Base-by-base conservation (phyloP, 2,113 vertebrate species). In the Cheilinus undulatus region DNA sequence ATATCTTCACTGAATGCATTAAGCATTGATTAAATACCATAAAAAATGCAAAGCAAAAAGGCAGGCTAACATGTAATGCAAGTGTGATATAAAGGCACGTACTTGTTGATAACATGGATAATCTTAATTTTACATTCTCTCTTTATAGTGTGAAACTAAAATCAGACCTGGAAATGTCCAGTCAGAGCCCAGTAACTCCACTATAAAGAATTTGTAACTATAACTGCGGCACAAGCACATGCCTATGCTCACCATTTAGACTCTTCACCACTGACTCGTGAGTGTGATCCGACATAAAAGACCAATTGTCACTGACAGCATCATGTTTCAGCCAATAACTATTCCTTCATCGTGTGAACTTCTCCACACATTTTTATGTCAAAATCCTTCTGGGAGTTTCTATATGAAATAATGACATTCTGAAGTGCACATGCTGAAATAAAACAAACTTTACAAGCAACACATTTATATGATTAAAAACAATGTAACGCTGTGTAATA, bases 51-150 rank as follows among this genome's bases (percentile, higher is more conserved):
- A 38, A 77, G n/a, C 50, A 73, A 51, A 82, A 56, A 3, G 76
- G 52, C 67, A 43, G 38, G 61, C 68, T 1, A 50, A 27, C 2
- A 20, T 59, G 40, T 74, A 45, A 50, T 10, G 9, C 38, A 34
- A 22, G 22, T 19, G 30, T 56, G 30, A 77, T 73, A 77, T 73
- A 67, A 91, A 91, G 89, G 86, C 91, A 90, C 83, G 40, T 19
- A 66, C 59, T 30, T 45, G 22, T 64, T 49, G 22, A 69, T 67
- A 50, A 65, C 20, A n/a, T 22, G 51, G 17, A 40, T 56, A 14
- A 40, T 30, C 36, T 59, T 24, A 13, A 54, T 56, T 26, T 49
- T 2, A 66, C 15, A 61, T 75, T 73, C 50, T 26, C 45, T 78
- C 56, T 20, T 20, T 45, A 30, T 42, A 57, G 40, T 48, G 17